A percentile compares a stretch with the other conserved stretches of the same genome.
phyloP scores from a whole-genome alignment of 2,888 invertebrate genomes.

The Orgyia antiqua region DNA sequence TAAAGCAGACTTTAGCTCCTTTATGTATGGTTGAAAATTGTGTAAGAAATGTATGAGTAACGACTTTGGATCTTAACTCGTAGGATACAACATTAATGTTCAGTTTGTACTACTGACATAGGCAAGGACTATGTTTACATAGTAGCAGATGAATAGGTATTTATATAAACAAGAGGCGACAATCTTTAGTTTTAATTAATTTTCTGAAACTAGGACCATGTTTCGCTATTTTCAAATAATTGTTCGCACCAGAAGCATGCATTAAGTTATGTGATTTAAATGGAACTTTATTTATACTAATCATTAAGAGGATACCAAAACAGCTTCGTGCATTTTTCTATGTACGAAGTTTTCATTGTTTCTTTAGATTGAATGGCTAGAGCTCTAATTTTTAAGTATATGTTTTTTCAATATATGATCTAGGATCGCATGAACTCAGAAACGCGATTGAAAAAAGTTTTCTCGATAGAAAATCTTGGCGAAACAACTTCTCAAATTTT shows the following conservation, averaged over 20 bases:
- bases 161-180: slow-evolving; percentile 62
- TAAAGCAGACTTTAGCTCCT: slow-evolving; percentile 53
- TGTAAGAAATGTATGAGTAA: slow-evolving; percentile 23
- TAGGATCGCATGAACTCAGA: too few species aligned
- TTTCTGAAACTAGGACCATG: slow-evolving; percentile 54
- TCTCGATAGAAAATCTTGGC: too few species aligned
- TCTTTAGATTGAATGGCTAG: too few species aligned
- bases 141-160: slow-evolving; percentile 52
- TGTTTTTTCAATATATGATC: too few species aligned
- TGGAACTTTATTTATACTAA: slow-evolving; percentile 50
- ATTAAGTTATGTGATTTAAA: slow-evolving; percentile 65
- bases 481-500: too few species aligned
- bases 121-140: slow-evolving; percentile 40
- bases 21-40: slow-evolving; percentile 53
- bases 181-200: slow-evolving; percentile 74
- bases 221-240: slow-evolving; percentile 70
- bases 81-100: slow-evolving; percentile 51
- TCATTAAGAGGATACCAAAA: too few species aligned
- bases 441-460: too few species aligned
- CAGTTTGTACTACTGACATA: slow-evolving; percentile 52
- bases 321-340: too few species aligned
- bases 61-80: slow-evolving; percentile 56
- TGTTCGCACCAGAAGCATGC: slow-evolving; percentile 64
- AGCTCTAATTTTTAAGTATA: too few species aligned
- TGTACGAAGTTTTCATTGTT: too few species aligned